phyloP scores from a whole-genome alignment of 2,113 vertebrate genomes.

The Rhizomys pruinosus region DNA sequence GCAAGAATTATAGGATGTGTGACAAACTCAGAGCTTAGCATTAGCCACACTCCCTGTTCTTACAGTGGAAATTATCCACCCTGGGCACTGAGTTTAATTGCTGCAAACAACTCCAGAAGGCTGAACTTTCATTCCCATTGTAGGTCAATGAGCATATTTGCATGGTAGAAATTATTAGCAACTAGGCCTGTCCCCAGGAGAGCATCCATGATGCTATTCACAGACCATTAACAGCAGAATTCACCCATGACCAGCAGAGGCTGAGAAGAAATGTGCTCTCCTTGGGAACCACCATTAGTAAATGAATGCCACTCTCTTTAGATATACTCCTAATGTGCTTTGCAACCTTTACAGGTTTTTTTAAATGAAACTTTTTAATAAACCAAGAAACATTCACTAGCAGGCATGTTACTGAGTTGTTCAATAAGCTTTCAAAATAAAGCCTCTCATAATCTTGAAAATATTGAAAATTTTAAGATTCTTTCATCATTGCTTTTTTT shows the following conservation, averaged over 20 bases:
- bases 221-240: slow-evolving; percentile 76
- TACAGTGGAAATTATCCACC: slow-evolving; percentile 65
- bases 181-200: slow-evolving; percentile 75
- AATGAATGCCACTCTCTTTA: slow-evolving; percentile 39
- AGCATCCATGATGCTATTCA: slow-evolving; percentile 72
- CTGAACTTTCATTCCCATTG: slow-evolving; percentile 68
- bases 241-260: slow-evolving; percentile 73
- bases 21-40: slow-evolving; percentile 24
- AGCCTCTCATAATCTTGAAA: not conserved
- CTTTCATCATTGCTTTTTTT: not conserved
- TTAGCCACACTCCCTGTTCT: slow-evolving; percentile 21
- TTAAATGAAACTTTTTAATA: slow-evolving; percentile 32
- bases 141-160: slow-evolving; percentile 79
- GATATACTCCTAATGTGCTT: slow-evolving; percentile 3
- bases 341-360: slow-evolving; percentile 8
- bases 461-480: too few relatives aligned
- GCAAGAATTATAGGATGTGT: slow-evolving; percentile 19
- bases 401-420: not conserved
- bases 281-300: slow-evolving; percentile 62
- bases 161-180: slow-evolving; percentile 80
- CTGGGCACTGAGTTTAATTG: slow-evolving; percentile 72
- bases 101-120: slow-evolving; percentile 69
- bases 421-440: not conserved
- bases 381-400: not conserved
- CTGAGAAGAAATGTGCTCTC: slow-evolving; percentile 65